Conservation (phyloP, 2,113 vertebrate genomes). For the Equus quagga region DNA sequence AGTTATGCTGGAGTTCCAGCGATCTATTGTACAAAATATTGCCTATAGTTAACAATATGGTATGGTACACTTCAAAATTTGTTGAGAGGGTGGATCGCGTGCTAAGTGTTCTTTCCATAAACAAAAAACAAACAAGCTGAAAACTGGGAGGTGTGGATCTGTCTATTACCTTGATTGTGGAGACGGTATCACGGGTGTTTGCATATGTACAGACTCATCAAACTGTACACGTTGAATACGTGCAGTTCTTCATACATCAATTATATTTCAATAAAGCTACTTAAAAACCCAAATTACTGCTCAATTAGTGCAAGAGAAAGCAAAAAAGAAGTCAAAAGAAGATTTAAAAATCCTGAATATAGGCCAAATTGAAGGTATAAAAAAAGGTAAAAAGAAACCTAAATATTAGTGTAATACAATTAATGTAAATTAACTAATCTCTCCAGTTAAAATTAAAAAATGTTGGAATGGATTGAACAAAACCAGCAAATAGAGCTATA, state of each 20-base stretch:
- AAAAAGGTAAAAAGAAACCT: neutral
- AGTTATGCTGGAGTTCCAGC: neutral
- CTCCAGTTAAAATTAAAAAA: neutral
- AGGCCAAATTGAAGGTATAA: neutral
- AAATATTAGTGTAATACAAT: neutral
- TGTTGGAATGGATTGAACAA: neutral
- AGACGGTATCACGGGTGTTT: neutral
- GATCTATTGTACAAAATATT: neutral
- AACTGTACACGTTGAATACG: neutral
- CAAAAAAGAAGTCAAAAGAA: neutral
- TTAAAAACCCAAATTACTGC: neutral
- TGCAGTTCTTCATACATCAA: neutral
- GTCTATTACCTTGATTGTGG: neutral
- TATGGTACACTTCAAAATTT: neutral
- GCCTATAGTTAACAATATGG: neutral
- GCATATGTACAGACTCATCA: neutral
- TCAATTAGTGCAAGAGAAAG: neutral
- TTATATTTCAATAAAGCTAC: neutral
- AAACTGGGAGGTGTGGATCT: neutral
- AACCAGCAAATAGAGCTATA: neutral
- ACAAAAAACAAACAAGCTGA: neutral
- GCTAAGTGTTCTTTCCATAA: neutral
- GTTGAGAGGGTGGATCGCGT: neutral
- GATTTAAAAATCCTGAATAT: neutral
- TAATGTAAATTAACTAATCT: neutral